Evolutionary conservation across 2,113 vertebrate genomes (phyloP).

Genomic region (Elgaria multicarinata): DNA sequence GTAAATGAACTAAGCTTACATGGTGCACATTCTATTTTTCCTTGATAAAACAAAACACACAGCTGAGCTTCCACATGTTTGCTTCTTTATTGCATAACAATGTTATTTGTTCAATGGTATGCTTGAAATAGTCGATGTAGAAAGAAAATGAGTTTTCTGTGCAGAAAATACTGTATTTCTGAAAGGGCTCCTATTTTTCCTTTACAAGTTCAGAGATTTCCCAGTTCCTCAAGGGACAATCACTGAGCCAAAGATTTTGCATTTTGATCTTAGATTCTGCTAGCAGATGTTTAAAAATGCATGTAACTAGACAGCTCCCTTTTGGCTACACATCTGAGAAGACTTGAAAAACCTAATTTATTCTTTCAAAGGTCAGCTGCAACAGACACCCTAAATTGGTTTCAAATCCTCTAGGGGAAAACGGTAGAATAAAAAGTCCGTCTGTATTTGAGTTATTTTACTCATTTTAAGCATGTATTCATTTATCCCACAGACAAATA

Average conservation of each 20-base stretch:
- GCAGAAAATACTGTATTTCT: slow-evolving; percentile 9
- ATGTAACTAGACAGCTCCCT: slow-evolving; percentile 66
- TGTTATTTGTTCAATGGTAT: slow-evolving; percentile 5
- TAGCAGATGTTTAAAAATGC: slow-evolving; percentile 72
- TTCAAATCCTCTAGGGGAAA: slow-evolving; percentile 55
- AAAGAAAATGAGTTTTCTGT: slow-evolving; percentile 29
- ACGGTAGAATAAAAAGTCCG: slow-evolving; percentile 52
- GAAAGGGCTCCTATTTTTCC: neutral
- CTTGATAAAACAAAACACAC: slow-evolving; percentile 1
- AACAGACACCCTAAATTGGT: slow-evolving; percentile 62
- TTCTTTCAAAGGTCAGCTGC: slow-evolving; percentile 69
- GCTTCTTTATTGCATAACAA: slow-evolving; percentile 17
- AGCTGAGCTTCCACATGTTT: slow-evolving; percentile 1
- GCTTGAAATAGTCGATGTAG: slow-evolving; percentile 41
- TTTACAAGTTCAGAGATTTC: slow-evolving; percentile 23
- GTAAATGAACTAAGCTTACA: neutral
- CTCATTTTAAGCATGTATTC: slow-evolving; percentile 39
- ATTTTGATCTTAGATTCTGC: slow-evolving; percentile 51
- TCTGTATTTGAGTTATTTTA: slow-evolving; percentile 43
- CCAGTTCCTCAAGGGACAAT: slow-evolving; percentile 17
- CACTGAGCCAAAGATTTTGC: slow-evolving; percentile 53
- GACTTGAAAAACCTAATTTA: slow-evolving; percentile 68
- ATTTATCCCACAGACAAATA: slow-evolving; percentile 36
- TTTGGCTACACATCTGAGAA: slow-evolving; percentile 70
- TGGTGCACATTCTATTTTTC: neutral